Evolutionary conservation across 2,797 vertebrate genomes (phyloP).

Genomic region (Spea hammondii): DNA sequence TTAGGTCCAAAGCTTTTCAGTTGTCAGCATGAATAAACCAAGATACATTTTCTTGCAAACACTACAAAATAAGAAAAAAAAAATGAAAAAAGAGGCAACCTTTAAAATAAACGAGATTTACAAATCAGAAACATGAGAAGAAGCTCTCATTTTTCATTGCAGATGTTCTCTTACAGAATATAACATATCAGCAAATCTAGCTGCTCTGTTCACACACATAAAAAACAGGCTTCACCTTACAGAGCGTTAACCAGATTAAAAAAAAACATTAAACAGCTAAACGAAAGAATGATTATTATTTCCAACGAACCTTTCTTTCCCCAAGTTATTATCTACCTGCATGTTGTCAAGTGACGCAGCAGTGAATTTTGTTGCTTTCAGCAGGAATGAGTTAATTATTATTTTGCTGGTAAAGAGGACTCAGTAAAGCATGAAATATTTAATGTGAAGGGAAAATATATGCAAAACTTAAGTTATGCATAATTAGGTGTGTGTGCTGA

Average conservation of each 20-base stretch:
- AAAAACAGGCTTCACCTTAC: constrained; percentile 8
- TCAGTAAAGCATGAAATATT: too few relatives aligned
- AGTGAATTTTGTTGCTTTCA: neutral
- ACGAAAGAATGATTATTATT: neutral
- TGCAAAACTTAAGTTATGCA: too few relatives aligned
- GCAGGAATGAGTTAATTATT: neutral
- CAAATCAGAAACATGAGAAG: constrained; percentile 45
- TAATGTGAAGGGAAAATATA: too few relatives aligned
- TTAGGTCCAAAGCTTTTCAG: constrained; percentile 81
- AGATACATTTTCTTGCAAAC: constrained; percentile 68
- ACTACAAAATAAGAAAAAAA: constrained; percentile 59
- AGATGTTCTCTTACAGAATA: constrained; percentile 52
- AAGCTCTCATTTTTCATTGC: constrained; percentile 43
- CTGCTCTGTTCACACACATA: constrained; percentile 39
- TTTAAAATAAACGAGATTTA: constrained; percentile 58
- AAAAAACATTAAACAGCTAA: neutral
- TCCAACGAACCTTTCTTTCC: neutral
- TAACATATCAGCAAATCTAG: constrained; percentile 39
- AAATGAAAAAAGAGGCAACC: constrained; percentile 66
- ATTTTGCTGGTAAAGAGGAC: neutral
- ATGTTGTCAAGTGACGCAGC: neutral
- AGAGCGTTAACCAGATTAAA: neutral
- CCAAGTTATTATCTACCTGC: neutral
- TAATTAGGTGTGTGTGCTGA: too few relatives aligned
- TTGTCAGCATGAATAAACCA: constrained; percentile 82